phyloP scores from a whole-genome alignment of 2,113 vertebrate genomes.

The Scolopax mira region DNA sequence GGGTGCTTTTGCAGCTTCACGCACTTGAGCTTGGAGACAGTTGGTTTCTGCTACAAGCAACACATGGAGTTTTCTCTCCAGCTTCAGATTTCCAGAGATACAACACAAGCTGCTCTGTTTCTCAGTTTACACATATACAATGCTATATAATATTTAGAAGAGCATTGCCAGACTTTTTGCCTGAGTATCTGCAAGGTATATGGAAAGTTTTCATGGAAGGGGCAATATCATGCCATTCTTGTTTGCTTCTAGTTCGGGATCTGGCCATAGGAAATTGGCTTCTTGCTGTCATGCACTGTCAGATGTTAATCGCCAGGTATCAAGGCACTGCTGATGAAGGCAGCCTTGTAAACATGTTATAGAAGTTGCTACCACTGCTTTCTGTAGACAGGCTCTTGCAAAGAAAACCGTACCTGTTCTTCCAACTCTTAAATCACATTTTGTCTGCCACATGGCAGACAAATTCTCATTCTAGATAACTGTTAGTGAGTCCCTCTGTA shows the following conservation, averaged over 20 bases:
- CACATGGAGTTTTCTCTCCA: not conserved
- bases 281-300: not conserved
- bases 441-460: not conserved
- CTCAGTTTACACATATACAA: not conserved
- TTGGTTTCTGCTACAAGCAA: not conserved
- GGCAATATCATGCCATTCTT: not conserved
- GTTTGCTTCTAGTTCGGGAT: not conserved
- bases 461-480: not conserved
- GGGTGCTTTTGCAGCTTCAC: not conserved
- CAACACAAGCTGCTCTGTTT: not conserved
- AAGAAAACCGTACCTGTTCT: not conserved
- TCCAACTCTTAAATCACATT: not conserved
- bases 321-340: not conserved
- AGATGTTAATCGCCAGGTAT: not conserved
- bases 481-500: not conserved
- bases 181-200: not conserved
- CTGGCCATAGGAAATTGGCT: not conserved
- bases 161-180: not conserved
- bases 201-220: not conserved
- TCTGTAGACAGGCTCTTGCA: not conserved
- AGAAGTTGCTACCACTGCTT: not conserved
- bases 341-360: not conserved
- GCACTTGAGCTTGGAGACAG: not conserved
- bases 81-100: not conserved
- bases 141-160: not conserved